phyloP scores from a whole-genome alignment of 2,888 invertebrate genomes.

The Neria commutata region DNA sequence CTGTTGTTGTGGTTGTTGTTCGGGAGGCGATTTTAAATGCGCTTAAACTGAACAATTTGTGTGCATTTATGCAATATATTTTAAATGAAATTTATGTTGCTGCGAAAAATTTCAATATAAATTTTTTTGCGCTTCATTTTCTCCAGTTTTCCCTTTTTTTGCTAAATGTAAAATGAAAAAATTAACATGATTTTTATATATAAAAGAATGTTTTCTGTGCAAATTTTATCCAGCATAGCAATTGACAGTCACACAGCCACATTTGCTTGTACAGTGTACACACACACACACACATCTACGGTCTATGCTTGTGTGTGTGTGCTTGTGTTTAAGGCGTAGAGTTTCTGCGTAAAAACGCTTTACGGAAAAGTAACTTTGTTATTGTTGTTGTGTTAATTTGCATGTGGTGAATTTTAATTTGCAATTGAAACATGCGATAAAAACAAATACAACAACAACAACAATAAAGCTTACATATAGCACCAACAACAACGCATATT shows the following conservation, averaged over 20 bases:
- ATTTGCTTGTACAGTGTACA: neutral
- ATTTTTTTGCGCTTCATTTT: too few relatives aligned
- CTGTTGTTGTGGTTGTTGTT: neutral
- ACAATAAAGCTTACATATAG: neutral
- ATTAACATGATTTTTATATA: neutral
- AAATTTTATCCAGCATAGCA: neutral
- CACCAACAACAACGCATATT: neutral
- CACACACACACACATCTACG: neutral
- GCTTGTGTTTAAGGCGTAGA: too few relatives aligned
- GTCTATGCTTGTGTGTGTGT: neutral
- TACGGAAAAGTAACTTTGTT: neutral
- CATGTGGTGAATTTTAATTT: conserved; percentile 15
- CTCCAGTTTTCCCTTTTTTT: too few relatives aligned
- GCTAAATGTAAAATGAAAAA: too few relatives aligned
- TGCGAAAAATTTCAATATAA: too few relatives aligned
- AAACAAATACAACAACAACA: conserved; percentile 10
- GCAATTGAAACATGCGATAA: neutral
- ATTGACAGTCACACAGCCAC: neutral
- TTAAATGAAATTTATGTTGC: neutral
- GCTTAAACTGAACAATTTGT: conserved; percentile 1
- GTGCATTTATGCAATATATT: neutral
- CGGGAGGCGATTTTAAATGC: neutral
- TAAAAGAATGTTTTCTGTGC: neutral
- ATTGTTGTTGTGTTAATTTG: conserved; percentile 5
- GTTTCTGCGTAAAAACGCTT: neutral